Evolutionary conservation across 1,140 invertebrate species (phyloP).

Genomic region (Nephila pilipes): DNA sequence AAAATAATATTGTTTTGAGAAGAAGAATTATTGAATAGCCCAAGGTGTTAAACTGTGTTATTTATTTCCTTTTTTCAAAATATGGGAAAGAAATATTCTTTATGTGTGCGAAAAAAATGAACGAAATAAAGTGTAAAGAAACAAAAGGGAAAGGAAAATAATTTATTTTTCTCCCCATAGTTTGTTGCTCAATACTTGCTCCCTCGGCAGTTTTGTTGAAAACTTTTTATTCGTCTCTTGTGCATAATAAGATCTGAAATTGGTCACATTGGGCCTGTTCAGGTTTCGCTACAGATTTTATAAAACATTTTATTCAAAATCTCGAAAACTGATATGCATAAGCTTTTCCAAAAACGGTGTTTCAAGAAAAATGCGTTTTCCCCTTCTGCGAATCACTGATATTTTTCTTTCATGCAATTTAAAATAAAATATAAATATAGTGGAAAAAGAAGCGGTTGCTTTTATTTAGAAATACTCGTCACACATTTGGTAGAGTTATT

Average conservation of each 20-base stretch:
- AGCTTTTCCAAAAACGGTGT: constrained; percentile 49
- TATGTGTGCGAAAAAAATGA: background rate
- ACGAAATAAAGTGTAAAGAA: background rate
- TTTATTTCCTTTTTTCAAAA: background rate
- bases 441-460: background rate
- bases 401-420: constrained; percentile 12
- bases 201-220: constrained; percentile 47
- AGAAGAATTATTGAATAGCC: too few relatives aligned
- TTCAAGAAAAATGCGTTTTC: background rate
- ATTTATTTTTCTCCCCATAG: constrained; percentile 17
- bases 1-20: too few relatives aligned
- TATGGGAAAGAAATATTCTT: background rate
- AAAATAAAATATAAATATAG: constrained; percentile 12
- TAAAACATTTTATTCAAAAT: constrained; percentile 73
- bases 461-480: background rate
- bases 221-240: constrained; percentile 56
- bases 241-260: constrained; percentile 60
- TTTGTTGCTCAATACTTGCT: constrained; percentile 84
- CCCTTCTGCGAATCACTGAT: constrained; percentile 7
- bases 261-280: constrained; percentile 62
- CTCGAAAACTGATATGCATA: constrained; percentile 68
- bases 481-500: constrained; percentile 19
- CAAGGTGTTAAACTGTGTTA: too few relatives aligned
- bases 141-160: background rate
- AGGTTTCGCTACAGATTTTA: constrained; percentile 57